Base-by-base conservation (phyloP, 2,113 vertebrate genomes). In the Kryptolebias marmoratus region DNA sequence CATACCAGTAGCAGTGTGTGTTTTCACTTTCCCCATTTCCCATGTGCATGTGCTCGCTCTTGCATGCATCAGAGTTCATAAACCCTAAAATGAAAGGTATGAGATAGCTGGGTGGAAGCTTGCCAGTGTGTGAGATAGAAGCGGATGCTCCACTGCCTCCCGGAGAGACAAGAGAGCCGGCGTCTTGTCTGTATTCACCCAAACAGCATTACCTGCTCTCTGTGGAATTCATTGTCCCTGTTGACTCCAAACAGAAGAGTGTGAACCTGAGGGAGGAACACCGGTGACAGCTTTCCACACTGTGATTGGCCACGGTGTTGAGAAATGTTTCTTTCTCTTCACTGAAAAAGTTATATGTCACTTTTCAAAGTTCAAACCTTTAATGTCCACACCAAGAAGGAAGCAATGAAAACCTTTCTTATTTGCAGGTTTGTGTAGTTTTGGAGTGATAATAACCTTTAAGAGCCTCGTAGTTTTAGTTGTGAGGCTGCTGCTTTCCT, bases 61-160 rank as follows among this genome's bases (percentile, higher is more conserved):
- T 89, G 86, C 83, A 85, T 85, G 86, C 84, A 72, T 39, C 69
- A 55, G 62, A 87, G 86, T 88, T 90, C 74, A 87, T 80, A 82
- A 86, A 81, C 57, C 83, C 79, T 84, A 81, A 88, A 90, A 89
- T 87, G 85, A 89, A 89, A 89, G 81, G 74, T 75, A 77, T 70
- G 79, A 86, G 87, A 87, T 86, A 87, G 83, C 71, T 36, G 82
- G 80, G 68, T 77, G 80, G 77, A 86, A 54, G 83, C 61, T 61
- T 71, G 80, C 82, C 81, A 89, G 75, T 16, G 81, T 83, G 80
- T 55, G 77, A 90, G 86, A 88, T 90, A 83, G 84, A 81, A 83
- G 77, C 73, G 79, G 78, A 83, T 61, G 89, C 85, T 88, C 78
- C 76, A 15, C 67, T 85, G 87, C 70, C 52, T 86, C 80, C 76